Evolutionary conservation across 2,113 vertebrate genomes (phyloP).

Genomic region (Lates calcarifer): DNA sequence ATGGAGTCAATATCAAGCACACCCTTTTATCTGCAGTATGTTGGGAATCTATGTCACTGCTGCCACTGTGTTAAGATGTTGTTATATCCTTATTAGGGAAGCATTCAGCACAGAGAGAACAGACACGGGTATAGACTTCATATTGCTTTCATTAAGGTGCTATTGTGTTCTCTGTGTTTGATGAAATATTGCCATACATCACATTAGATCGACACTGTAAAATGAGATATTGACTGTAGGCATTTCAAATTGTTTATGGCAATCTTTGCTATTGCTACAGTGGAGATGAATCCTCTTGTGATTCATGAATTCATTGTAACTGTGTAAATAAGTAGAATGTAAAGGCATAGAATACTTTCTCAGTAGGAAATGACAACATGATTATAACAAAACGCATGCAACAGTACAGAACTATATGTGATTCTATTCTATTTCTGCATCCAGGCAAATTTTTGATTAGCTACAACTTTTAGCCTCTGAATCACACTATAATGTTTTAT

Average conservation of each 20-base stretch:
- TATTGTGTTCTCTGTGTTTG: not conserved
- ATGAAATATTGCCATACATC: not conserved
- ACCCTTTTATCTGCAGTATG: constrained; percentile 38
- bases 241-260: not conserved
- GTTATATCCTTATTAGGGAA: constrained; percentile 38
- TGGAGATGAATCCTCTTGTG: not conserved
- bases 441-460: not conserved
- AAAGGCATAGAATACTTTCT: not conserved
- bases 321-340: not conserved
- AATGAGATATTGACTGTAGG: not conserved
- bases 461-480: not conserved
- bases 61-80: constrained; percentile 31
- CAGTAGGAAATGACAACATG: not conserved
- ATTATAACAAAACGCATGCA: not conserved
- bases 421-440: not conserved
- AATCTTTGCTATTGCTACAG: not conserved
- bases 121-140: not conserved
- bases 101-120: not conserved
- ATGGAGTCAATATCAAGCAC: constrained; percentile 58
- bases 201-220: not conserved
- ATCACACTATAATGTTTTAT: too few relatives aligned
- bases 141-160: constrained; percentile 1
- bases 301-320: constrained; percentile 8
- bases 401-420: not conserved
- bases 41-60: constrained; percentile 28